Evolutionary conservation across 2,113 vertebrate genomes (phyloP).

Genomic region (Crotalus viridis): DNA sequence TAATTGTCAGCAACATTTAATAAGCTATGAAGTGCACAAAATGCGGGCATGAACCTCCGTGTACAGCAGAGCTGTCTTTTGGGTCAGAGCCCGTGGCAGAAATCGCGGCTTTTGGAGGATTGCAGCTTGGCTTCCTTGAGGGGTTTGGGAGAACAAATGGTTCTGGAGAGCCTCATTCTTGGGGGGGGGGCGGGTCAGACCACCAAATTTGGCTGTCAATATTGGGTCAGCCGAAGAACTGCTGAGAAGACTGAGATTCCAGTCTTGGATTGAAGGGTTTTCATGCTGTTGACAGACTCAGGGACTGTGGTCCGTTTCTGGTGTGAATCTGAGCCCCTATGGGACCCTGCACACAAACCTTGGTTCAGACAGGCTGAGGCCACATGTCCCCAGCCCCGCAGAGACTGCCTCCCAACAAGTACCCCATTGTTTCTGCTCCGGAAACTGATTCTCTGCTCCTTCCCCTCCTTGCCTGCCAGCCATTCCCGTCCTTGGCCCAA

Average conservation of each 20-base stretch:
- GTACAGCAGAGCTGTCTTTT: no score
- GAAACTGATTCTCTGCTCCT: neutral
- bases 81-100: no score
- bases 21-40: neutral
- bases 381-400: fast-evolving
- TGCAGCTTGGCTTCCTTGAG: no score
- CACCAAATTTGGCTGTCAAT: neutral
- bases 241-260: neutral
- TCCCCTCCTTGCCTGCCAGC: neutral
- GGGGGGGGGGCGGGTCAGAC: neutral
- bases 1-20: neutral
- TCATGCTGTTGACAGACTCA: neutral
- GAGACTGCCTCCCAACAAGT: neutral
- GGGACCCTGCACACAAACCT: neutral
- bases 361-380: neutral
- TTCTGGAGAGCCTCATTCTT: neutral
- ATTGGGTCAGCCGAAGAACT: neutral
- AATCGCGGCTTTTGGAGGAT: no score
- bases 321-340: neutral
- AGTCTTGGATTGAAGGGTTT: neutral
- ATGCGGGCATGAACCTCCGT: neutral
- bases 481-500: neutral
- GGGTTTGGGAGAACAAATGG: no score
- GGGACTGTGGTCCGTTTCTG: neutral
- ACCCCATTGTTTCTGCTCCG: neutral